Evolutionary conservation across 1,140 invertebrate species (phyloP), one percentile per base, ranked within the genome.

Genomic region (Anastrepha obliqua): DNA sequence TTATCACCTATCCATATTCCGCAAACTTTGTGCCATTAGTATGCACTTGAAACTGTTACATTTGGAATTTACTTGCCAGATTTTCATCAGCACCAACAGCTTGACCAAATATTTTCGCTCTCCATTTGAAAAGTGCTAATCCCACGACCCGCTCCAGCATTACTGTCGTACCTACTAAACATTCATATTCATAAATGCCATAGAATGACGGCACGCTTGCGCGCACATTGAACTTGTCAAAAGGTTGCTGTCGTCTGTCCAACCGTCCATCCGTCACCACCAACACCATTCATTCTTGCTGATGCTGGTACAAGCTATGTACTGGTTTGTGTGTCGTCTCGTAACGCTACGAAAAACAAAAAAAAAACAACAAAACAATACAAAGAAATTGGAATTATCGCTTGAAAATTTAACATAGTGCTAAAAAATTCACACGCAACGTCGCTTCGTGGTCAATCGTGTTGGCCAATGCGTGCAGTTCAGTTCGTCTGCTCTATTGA

Each of bases 391-490:
- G 42, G 47, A 51, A 81, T 55, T 81, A 81, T 20, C 20, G 47
- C n/a, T 55, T 17, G 47, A 55, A 55, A 81, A 81, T 81, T 81
- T 81, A 58, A 81, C 74, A 55, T 58, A 81, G 74, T 55, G 74
- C 74, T 81, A 81, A 81, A 81, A 81, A 81, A 81, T 81, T 81
- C 74, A 42, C 74, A 81, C 74, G 74, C 74, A 81, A 9, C 47
- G 13, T 15, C 15, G 67, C 47, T 17, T 55, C 44, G 74, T 47
- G 74, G 74, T 81, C 74, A 81, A 29, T 58, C n/a, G 74, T 81
- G 42, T 47, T 39, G 47, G 47, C 44, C 44, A 55, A 55, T 51
- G 74, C 9, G 47, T 51, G n/a, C 15, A 13, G 17, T 44, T 74
- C n/a, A n/a, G n/a, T 58, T 58, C n/a, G 74, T 8, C 42, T 20